Conservation (phyloP, 2,113 vertebrate species). For the Labeo rohita region DNA sequence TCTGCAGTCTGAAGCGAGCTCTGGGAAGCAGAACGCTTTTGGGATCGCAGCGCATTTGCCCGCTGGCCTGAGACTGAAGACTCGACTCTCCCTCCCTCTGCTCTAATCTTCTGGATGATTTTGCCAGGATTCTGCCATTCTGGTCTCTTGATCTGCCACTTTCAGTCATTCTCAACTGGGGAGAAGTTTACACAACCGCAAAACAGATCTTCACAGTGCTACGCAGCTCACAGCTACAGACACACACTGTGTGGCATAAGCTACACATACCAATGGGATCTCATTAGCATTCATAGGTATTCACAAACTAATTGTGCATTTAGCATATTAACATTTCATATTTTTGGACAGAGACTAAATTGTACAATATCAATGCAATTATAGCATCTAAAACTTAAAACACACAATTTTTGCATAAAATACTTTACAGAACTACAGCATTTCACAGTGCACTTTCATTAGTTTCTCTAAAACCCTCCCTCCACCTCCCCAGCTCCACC, state of each 20-base stretch:
- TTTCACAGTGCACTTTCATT: no score
- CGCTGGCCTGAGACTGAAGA: conserved; percentile 39
- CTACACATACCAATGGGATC: background rate
- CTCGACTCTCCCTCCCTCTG: conserved; percentile 48
- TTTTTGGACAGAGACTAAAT: background rate
- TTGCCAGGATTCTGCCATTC: conserved; percentile 58
- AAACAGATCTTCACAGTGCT: conserved; percentile 3
- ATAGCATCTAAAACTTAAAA: background rate
- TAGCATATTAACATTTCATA: background rate
- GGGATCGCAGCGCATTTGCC: conserved; percentile 39
- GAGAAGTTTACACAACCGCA: conserved; percentile 64
- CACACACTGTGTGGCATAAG: background rate
- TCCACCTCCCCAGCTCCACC: no score
- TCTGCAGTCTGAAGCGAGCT: conserved; percentile 24
- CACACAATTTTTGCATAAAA: no score
- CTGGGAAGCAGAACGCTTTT: conserved; percentile 38
- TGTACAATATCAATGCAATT: background rate
- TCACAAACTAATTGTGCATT: background rate
- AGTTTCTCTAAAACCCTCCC: no score
- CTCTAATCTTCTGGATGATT: conserved; percentile 67
- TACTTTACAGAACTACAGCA: no score
- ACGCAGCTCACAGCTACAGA: background rate
- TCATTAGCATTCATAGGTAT: background rate
- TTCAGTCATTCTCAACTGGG: conserved; percentile 70
- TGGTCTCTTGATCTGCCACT: conserved; percentile 74